Base-by-base conservation (phyloP, 2,888 invertebrate species). In the Cryptocephalus moraei region DNA sequence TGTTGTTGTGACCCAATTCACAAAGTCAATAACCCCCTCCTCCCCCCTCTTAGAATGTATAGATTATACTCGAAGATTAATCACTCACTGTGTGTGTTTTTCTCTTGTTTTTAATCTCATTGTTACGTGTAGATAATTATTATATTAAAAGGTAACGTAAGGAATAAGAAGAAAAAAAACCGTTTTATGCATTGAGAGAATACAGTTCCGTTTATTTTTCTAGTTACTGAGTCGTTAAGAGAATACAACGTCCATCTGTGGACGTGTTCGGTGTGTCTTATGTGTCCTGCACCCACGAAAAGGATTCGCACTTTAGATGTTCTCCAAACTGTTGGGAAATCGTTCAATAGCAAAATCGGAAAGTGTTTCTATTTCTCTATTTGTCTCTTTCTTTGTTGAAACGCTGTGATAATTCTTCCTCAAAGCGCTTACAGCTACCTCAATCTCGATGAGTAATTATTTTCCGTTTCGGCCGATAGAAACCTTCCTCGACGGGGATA, bases 341-440 rank as follows among this genome's bases (percentile, higher is more conserved):
- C 32, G 22, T 22, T 22, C 22, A 22, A 22, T 22, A 22, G 22
- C 22, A 22, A 4, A 22, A 22, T 2, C 2, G 22, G 22, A 22
- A 22, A 22, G 22, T 22, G 6, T 22, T 22, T 22, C 22, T 22
- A 22, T 22, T 22, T 22, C 22, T 22, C 22, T 36, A 4, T 36
- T 36, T 36, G 6, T 36, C 12, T 36, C 6, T 12, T 36, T 36
- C 12, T 11, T 11, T n/a, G 36, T 36, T n/a, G 36, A 36, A 36
- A n/a, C 12, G 36, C 44, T 45, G 44, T 48, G 48, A 50, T 48
- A 44, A 49, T 41, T 47, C 39, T 49, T 40, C 44, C 39, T 49
- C 33, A 47, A 46, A 39, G 48, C 50, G 50, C 50, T 50, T 50
- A 50, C 14, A 50, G 44, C 50, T 50, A 50, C 50, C 50, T 50